Conservation (phyloP, 1,140 invertebrate species). For the Drosophila prosaltans region DNA sequence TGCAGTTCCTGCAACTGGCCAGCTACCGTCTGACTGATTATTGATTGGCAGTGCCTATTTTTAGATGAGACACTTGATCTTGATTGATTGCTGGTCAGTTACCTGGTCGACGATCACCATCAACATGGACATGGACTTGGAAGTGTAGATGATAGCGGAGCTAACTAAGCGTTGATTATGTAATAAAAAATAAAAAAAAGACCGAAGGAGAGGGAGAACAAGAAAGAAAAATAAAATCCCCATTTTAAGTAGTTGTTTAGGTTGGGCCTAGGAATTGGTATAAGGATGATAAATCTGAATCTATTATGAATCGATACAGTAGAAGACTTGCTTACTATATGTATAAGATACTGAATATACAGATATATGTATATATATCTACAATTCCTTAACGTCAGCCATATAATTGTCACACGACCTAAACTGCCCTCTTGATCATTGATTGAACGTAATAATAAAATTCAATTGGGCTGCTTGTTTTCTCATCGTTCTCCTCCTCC, state of each 20-base stretch:
- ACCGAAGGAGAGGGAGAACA: too few species aligned
- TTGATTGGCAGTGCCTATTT: constrained; percentile 75
- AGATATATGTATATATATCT: constrained; percentile 21
- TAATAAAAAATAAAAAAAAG: constrained; percentile 55
- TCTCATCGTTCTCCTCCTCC: constrained; percentile 5
- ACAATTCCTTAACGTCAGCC: constrained; percentile 78
- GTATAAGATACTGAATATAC: constrained; percentile 7
- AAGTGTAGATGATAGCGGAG: neutral
- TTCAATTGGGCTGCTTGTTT: constrained; percentile 72
- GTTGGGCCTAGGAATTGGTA: neutral
- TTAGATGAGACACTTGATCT: constrained; percentile 64
- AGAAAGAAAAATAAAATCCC: neutral
- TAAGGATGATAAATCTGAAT: constrained; percentile 32
- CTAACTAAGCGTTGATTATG: constrained; percentile 68
- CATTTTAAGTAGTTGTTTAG: neutral
- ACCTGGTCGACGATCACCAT: constrained; percentile 13
- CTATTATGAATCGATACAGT: constrained; percentile 53
- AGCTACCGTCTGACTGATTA: constrained; percentile 6
- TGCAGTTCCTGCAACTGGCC: constrained; percentile 1
- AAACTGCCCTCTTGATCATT: constrained; percentile 80
- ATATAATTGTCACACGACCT: constrained; percentile 82
- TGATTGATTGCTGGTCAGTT: constrained; percentile 63
- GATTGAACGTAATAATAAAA: constrained; percentile 82
- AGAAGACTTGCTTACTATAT: constrained; percentile 8
- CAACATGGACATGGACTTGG: neutral